Conservation (phyloP, 2,888 invertebrate genomes). For the Caenorhabditis becei region DNA sequence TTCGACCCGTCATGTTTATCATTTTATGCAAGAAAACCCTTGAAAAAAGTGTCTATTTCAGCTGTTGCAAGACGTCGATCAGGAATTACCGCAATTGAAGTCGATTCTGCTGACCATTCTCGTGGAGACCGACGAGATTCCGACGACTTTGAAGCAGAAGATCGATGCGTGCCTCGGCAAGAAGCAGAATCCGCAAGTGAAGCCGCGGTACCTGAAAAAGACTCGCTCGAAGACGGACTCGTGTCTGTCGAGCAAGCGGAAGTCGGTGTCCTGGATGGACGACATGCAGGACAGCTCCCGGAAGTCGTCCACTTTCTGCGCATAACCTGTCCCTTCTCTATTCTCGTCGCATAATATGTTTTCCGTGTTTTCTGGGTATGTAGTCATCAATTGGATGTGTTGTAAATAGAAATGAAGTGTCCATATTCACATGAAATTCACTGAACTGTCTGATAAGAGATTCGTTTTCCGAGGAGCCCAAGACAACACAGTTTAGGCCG, state of each 20-base stretch:
- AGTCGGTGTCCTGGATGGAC: conserved; percentile 58
- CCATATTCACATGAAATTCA: conserved; percentile 23
- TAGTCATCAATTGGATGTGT: conserved; percentile 16
- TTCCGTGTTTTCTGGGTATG: not conserved
- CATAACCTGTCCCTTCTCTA: conserved; percentile 18
- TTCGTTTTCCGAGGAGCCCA: too few species aligned
- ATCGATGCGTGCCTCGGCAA: conserved; percentile 52
- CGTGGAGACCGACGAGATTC: conserved; percentile 59
- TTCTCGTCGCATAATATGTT: conserved; percentile 24
- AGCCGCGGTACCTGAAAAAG: conserved; percentile 40
- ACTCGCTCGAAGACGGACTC: conserved; percentile 56
- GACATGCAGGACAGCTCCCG: conserved; percentile 49
- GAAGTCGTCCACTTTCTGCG: conserved; percentile 57
- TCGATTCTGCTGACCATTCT: conserved; percentile 63
- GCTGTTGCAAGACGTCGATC: conserved; percentile 52
- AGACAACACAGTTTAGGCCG: not conserved
- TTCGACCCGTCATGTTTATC: conserved; percentile 13
- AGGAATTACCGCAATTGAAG: conserved; percentile 55
- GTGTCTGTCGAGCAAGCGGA: conserved; percentile 49
- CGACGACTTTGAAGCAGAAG: conserved; percentile 29
- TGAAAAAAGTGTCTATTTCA: conserved; percentile 37
- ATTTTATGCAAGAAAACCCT: not conserved
- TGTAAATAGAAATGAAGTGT: conserved; percentile 6
- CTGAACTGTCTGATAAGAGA: too few species aligned
- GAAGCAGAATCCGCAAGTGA: conserved; percentile 9